Conservation (phyloP, 2,797 vertebrate genomes). For the Halcyon badia region DNA sequence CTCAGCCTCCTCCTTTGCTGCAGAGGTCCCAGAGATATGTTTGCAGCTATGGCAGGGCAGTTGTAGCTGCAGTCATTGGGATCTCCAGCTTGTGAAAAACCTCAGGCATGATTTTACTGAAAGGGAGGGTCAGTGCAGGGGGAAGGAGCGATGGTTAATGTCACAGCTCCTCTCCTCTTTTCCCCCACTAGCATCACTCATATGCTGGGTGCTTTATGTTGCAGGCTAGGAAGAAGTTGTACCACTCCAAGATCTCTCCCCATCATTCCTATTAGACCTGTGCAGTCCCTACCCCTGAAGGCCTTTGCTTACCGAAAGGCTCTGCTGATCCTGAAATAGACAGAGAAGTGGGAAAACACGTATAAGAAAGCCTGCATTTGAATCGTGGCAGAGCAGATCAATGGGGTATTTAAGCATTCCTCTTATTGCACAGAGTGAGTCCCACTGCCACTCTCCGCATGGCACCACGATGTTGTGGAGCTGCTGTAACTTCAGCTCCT, state of each 20-base stretch:
- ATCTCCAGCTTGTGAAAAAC: neutral
- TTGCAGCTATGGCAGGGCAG: neutral
- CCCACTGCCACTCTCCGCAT: neutral
- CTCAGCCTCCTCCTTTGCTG: neutral
- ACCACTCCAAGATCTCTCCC: neutral
- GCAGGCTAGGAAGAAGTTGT: neutral
- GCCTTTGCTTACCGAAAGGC: neutral
- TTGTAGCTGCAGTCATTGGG: neutral
- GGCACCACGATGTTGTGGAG: neutral
- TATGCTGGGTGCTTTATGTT: neutral
- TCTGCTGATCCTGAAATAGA: neutral
- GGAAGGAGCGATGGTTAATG: neutral
- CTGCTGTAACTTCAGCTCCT: neutral
- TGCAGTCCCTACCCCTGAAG: neutral
- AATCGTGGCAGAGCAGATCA: neutral
- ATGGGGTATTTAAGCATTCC: accelerated
- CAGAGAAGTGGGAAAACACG: neutral
- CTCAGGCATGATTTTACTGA: neutral
- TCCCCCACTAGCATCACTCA: neutral
- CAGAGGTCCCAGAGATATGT: neutral
- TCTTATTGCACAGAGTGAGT: neutral
- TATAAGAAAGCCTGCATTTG: neutral
- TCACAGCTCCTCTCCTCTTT: neutral
- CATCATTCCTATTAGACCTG: neutral
- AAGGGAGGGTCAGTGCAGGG: neutral